These are phyloP conservation scores for Seriola dumerili DNA, from an alignment of 2,113 vertebrate species.

Conservation along the genomic window DNA sequence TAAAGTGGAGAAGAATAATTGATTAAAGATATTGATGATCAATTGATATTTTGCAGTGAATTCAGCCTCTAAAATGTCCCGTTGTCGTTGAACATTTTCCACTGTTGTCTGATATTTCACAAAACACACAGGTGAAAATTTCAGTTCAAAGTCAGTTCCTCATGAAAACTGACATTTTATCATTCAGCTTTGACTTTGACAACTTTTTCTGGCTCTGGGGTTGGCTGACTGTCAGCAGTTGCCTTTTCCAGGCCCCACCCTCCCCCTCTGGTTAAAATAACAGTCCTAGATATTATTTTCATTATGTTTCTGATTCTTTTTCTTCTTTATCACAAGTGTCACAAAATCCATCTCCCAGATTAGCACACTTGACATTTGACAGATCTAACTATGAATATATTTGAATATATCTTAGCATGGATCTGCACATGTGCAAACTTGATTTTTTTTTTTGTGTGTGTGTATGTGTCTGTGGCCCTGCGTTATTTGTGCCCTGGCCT, in stretches of 20 bases:
- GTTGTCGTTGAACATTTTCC: not conserved
- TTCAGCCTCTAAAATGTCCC: too few relatives aligned
- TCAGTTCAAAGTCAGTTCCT: not conserved
- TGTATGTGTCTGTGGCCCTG: constrained; percentile 38
- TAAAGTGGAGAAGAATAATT: too few relatives aligned
- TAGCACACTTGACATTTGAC: constrained; percentile 78
- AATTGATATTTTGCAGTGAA: too few relatives aligned
- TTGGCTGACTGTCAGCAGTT: constrained; percentile 28
- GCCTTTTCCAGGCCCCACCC: not conserved
- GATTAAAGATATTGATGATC: too few relatives aligned
- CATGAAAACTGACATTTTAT: not conserved
- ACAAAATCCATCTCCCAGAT: constrained; percentile 60
- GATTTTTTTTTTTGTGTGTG: constrained; percentile 15
- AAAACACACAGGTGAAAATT: too few relatives aligned
- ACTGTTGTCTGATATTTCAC: not conserved
- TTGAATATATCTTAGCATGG: constrained; percentile 65
- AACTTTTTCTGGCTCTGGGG: constrained; percentile 16
- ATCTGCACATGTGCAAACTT: not conserved
- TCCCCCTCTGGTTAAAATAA: constrained; percentile 39
- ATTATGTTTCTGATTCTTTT: constrained; percentile 18
- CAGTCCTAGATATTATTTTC: constrained; percentile 37
- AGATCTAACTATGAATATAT: constrained; percentile 72
- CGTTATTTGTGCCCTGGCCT: constrained; percentile 57
- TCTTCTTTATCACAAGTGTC: constrained; percentile 39
- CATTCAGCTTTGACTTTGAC: constrained; percentile 44